A percentile compares a stretch with the other conserved stretches of the same genome.
phyloP scores from a whole-genome alignment of 2,888 invertebrate genomes.

The Cryptocephalus moraei region DNA sequence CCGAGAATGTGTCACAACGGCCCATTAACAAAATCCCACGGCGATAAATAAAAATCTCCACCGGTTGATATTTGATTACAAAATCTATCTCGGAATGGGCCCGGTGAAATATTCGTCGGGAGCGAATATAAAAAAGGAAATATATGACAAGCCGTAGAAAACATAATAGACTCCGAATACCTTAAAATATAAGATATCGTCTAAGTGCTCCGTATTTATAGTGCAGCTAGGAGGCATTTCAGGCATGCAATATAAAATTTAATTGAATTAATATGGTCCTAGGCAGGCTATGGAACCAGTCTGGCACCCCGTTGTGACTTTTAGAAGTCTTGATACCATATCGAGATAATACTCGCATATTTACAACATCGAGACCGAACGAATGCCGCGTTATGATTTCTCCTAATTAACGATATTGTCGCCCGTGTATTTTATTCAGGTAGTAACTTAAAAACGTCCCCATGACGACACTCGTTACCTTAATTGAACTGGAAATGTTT shows the following conservation, averaged over 20 bases:
- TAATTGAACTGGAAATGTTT: too few relatives aligned
- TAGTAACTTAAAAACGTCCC: too few relatives aligned
- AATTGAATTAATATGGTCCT: conserved; percentile 36
- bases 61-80: conserved; percentile 3
- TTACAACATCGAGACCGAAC: conserved; percentile 20
- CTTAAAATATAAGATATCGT: conserved; percentile 11
- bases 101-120: neutral
- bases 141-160: conserved; percentile 7
- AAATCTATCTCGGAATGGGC: conserved; percentile 1
- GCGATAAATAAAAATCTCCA: conserved; percentile 3
- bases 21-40: conserved; percentile 1
- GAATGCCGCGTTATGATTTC: too few relatives aligned
- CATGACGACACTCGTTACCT: too few relatives aligned
- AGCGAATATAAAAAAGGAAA: conserved; percentile 4
- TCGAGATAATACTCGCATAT: conserved; percentile 27
- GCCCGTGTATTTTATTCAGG: too few relatives aligned
- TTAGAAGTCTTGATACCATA: conserved; percentile 25
- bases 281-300: conserved; percentile 21
- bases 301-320: conserved; percentile 27
- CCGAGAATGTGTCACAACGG: conserved; percentile 1
- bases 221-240: conserved; percentile 28
- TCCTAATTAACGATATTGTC: too few relatives aligned
- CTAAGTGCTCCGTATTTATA: conserved; percentile 29
- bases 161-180: conserved; percentile 6
- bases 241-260: conserved; percentile 37